These are phyloP conservation scores for Lanistes nyassanus DNA, from an alignment of 1,140 invertebrate genomes.

Conservation along the genomic window DNA sequence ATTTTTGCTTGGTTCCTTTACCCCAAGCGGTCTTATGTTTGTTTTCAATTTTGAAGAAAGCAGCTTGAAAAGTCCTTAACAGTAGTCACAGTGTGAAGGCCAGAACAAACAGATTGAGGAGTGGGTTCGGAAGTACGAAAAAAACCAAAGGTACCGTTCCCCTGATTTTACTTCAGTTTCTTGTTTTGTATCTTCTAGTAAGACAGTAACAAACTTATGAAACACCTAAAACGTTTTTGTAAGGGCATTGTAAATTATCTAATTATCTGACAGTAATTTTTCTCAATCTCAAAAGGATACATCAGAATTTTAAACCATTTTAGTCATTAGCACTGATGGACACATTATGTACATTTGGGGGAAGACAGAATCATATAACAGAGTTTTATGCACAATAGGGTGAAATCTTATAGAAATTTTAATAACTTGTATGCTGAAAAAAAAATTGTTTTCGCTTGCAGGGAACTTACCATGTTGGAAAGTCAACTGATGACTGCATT, in stretches of 20 bases:
- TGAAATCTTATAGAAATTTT: not conserved
- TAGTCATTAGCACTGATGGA: not conserved
- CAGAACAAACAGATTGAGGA: conserved; percentile 23
- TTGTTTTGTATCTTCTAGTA: too few relatives aligned
- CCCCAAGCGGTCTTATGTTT: too few relatives aligned
- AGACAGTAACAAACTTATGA: too few relatives aligned
- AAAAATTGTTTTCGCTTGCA: conserved; percentile 21
- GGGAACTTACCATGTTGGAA: conserved; percentile 38
- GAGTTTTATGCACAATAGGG: not conserved
- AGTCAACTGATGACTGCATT: conserved; percentile 32
- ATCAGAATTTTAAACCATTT: not conserved
- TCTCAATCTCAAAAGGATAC: not conserved
- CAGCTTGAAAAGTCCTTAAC: conserved; percentile 20
- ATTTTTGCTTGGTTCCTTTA: too few relatives aligned
- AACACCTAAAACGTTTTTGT: too few relatives aligned
- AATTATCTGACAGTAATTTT: not conserved
- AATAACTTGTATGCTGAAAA: too few relatives aligned
- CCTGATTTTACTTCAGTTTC: not conserved
- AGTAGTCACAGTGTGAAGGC: not conserved
- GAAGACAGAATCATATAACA: not conserved
- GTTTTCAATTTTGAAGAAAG: too few relatives aligned
- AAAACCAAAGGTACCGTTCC: conserved; percentile 11
- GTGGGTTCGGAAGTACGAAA: conserved; percentile 25
- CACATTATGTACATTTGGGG: not conserved
- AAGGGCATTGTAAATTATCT: too few relatives aligned